phyloP scores from a whole-genome alignment of 2,797 vertebrate species.

The Danio aesculapii region DNA sequence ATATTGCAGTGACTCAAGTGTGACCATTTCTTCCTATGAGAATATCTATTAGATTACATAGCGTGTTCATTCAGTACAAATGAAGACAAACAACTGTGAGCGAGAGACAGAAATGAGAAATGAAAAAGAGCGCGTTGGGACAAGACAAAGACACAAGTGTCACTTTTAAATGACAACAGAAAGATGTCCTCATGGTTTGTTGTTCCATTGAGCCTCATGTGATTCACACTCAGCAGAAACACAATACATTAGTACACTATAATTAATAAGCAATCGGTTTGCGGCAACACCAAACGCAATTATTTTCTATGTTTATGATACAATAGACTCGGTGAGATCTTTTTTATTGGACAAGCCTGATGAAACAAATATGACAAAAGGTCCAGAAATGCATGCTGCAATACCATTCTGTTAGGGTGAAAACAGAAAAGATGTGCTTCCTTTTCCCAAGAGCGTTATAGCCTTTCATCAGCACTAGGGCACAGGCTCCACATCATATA shows the following conservation, averaged over 20 bases:
- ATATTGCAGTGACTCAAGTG: background rate
- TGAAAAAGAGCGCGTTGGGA: background rate
- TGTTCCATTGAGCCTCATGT: background rate
- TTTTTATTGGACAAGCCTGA: background rate
- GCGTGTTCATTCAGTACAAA: constrained; percentile 10
- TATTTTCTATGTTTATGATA: constrained; percentile 18
- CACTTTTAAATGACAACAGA: constrained; percentile 13
- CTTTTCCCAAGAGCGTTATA: background rate
- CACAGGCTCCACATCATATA: background rate
- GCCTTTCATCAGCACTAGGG: constrained; percentile 24
- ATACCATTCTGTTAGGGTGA: constrained; percentile 9
- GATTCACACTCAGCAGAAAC: constrained; percentile 27
- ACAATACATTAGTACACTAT: background rate
- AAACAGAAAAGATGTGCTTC: constrained; percentile 18
- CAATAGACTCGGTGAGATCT: background rate
- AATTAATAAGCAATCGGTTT: constrained; percentile 28
- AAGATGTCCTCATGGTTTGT: constrained; percentile 1
- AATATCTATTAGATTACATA: background rate
- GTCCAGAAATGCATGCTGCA: background rate
- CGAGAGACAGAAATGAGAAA: background rate
- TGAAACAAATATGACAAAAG: background rate
- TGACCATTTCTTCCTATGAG: background rate
- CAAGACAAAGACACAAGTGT: constrained; percentile 3
- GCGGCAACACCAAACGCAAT: constrained; percentile 11
- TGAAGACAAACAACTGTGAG: background rate